phyloP scores from a whole-genome alignment of 2,797 vertebrate species.

The Myotis findleyi region DNA sequence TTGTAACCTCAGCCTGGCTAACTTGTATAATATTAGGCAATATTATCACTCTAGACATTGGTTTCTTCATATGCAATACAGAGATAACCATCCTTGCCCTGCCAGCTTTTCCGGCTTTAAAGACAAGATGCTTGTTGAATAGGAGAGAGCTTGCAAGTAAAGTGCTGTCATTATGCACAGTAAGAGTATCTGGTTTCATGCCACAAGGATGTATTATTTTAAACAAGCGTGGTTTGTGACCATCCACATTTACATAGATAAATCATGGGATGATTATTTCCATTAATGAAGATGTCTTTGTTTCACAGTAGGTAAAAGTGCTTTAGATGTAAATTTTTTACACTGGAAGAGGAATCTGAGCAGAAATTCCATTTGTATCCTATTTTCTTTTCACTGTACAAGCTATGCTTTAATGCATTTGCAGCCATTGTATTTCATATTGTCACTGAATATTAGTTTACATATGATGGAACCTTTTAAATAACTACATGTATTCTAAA shows the following conservation, averaged over 20 bases:
- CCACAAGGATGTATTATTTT: neutral
- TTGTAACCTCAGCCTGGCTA: neutral
- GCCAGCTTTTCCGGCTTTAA: slow-evolving; percentile 35
- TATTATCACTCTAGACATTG: neutral
- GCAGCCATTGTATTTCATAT: neutral
- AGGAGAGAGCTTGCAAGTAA: slow-evolving; percentile 45
- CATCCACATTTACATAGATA: neutral
- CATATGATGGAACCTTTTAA: neutral
- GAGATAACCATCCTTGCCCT: slow-evolving; percentile 1
- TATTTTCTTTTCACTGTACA: neutral
- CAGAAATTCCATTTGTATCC: neutral
- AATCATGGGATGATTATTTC: neutral
- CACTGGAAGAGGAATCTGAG: slow-evolving; percentile 37
- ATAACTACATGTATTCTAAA: slow-evolving; percentile 29
- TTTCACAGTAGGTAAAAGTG: neutral
- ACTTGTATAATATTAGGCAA: neutral
- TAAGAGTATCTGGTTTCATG: neutral
- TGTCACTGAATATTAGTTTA: neutral
- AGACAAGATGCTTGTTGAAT: neutral
- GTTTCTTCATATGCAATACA: neutral
- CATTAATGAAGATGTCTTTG: neutral
- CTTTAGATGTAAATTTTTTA: slow-evolving; percentile 30
- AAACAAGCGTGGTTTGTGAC: neutral
- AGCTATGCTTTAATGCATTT: neutral
- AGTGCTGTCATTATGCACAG: neutral